These are phyloP conservation scores for Episyrphus balteatus DNA, from an alignment of 1,140 invertebrate genomes.

Conservation along the genomic window DNA sequence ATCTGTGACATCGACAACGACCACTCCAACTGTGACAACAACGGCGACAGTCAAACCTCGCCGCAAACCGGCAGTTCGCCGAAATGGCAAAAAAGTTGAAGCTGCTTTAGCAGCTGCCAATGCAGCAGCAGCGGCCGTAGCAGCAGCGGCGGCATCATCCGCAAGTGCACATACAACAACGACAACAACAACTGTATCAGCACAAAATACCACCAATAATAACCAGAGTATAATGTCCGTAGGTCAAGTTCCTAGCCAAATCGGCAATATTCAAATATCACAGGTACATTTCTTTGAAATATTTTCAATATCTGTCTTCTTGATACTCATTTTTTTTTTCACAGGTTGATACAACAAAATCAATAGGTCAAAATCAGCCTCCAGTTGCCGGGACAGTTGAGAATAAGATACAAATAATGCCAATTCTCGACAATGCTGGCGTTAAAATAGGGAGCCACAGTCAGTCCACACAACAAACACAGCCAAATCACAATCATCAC, in stretches of 20 bases:
- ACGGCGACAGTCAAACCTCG: slow-evolving; percentile 28
- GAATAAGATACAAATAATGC: slow-evolving; percentile 37
- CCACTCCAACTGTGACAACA: slow-evolving; percentile 10
- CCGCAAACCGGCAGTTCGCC: slow-evolving; percentile 26
- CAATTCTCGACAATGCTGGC: slow-evolving; percentile 21
- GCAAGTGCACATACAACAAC: slow-evolving; percentile 6
- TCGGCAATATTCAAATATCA: slow-evolving; percentile 36
- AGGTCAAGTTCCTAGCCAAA: slow-evolving; percentile 29
- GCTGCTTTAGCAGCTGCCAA: not conserved
- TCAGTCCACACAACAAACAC: not conserved
- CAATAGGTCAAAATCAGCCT: slow-evolving; percentile 17
- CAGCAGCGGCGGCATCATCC: slow-evolving; percentile 2
- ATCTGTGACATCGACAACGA: slow-evolving; percentile 9
- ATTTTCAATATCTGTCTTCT: not conserved
- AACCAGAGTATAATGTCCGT: slow-evolving; percentile 2
- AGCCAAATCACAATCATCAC: not conserved
- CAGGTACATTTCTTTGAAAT: not conserved
- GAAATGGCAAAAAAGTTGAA: slow-evolving; percentile 27
- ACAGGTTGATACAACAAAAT: slow-evolving; percentile 16
- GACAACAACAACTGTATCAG: not conserved
- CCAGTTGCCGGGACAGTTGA: slow-evolving; percentile 19
- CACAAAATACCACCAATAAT: not conserved
- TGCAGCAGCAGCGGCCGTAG: slow-evolving; percentile 2
- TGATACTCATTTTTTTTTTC: not conserved
- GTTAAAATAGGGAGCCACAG: slow-evolving; percentile 11